phyloP scores from a whole-genome alignment of 2,797 vertebrate genomes.

The Sebastes wilsoni region DNA sequence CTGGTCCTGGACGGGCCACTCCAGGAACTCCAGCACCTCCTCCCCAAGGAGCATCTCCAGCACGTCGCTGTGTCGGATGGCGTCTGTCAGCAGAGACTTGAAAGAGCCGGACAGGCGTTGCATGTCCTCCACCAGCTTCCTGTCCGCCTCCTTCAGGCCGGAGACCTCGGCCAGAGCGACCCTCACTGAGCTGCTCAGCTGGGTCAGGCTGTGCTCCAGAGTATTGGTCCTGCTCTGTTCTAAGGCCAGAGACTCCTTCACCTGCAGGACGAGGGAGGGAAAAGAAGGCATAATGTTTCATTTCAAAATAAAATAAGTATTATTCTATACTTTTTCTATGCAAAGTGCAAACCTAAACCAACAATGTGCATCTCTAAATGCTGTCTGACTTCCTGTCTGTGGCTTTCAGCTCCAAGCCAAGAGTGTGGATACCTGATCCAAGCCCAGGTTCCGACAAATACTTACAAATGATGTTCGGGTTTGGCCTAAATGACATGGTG shows the following conservation, averaged over 20 bases:
- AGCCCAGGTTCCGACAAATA: no score
- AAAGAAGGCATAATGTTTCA: not conserved
- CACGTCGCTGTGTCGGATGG: slow-evolving; percentile 84
- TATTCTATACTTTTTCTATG: not conserved
- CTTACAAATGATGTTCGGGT: no score
- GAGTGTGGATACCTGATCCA: no score
- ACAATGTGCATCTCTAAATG: not conserved
- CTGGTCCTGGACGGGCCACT: slow-evolving; percentile 53
- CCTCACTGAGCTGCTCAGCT: slow-evolving; percentile 55
- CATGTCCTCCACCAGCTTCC: slow-evolving; percentile 62
- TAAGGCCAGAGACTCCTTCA: slow-evolving; percentile 75
- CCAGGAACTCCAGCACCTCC: slow-evolving; percentile 85
- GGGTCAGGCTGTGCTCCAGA: slow-evolving; percentile 55
- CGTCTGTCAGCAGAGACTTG: slow-evolving; percentile 86
- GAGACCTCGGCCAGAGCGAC: slow-evolving; percentile 63
- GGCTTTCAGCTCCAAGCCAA: no score
- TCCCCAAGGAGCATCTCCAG: slow-evolving; percentile 88
- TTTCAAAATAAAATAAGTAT: not conserved
- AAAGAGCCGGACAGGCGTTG: slow-evolving; percentile 84
- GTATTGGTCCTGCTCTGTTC: slow-evolving; percentile 76
- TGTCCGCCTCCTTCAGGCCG: slow-evolving; percentile 67
- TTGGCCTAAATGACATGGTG: no score
- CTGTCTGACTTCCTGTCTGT: not conserved
- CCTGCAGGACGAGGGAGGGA: slow-evolving; percentile 48
- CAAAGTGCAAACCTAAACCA: not conserved